phyloP scores from a whole-genome alignment of 2,888 invertebrate species.

The Scaeva pyrastri region DNA sequence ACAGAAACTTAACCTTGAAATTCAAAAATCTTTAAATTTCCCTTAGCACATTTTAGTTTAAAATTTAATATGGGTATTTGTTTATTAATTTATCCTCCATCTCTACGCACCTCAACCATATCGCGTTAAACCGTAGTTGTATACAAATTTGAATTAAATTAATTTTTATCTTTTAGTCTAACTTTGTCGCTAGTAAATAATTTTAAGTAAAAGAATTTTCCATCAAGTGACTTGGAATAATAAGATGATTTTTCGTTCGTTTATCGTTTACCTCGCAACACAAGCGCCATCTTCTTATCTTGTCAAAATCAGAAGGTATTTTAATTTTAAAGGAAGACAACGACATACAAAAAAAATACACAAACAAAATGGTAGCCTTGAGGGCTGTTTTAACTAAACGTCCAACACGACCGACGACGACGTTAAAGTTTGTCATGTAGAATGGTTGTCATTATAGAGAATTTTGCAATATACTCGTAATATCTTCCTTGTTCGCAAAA shows the following conservation, averaged over 20 bases:
- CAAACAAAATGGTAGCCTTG: too few species aligned
- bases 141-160: background rate
- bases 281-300: background rate
- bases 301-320: conserved; percentile 13
- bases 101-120: too few species aligned
- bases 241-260: background rate
- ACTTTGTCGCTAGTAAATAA: background rate
- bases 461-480: background rate
- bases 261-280: background rate
- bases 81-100: too few species aligned
- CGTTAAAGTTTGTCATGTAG: background rate
- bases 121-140: too few species aligned
- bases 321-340: background rate
- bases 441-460: background rate
- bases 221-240: background rate
- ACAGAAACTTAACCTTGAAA: too few species aligned
- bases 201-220: conserved; percentile 5
- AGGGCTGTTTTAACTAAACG: background rate
- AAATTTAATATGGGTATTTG: too few species aligned
- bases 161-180: background rate
- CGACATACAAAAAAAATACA: background rate
- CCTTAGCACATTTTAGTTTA: too few species aligned
- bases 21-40: too few species aligned
- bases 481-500: too few species aligned
- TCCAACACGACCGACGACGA: too few species aligned